A percentile compares a stretch with the other conserved stretches of the same genome.
These are phyloP conservation scores for Wiebesia pumilae DNA, from an alignment of 1,140 invertebrate genomes.

Conservation along the genomic window DNA sequence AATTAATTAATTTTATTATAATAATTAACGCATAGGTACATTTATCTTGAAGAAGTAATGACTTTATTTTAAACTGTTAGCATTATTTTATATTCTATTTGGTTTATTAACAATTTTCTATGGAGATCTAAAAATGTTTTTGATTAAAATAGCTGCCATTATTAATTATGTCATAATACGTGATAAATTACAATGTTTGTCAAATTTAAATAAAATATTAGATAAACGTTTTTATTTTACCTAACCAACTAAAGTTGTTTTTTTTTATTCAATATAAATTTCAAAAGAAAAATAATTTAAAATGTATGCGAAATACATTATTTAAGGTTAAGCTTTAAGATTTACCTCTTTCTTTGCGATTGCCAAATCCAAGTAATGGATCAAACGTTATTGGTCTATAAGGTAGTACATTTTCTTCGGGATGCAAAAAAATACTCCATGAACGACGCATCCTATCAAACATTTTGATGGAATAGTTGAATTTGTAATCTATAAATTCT, in stretches of 20 bases:
- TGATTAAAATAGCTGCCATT: not conserved
- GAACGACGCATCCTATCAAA: constrained; percentile 44
- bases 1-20: too few relatives aligned
- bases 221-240: too few relatives aligned
- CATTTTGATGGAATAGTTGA: constrained; percentile 49
- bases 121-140: constrained; percentile 24
- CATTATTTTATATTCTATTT: not conserved
- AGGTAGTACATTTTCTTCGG: constrained; percentile 50
- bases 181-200: not conserved
- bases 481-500: not conserved
- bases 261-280: not conserved
- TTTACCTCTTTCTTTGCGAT: constrained; percentile 84
- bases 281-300: not conserved
- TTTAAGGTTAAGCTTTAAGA: constrained; percentile 61
- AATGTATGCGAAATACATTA: not conserved
- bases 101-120: constrained; percentile 1
- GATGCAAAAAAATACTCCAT: constrained; percentile 43
- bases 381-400: constrained; percentile 84
- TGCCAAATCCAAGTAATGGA: constrained; percentile 84
- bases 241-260: too few relatives aligned
- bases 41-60: too few relatives aligned
- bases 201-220: too few relatives aligned
- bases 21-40: not conserved
- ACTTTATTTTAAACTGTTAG: not conserved
- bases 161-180: constrained; percentile 46